Evolutionary conservation across 2,888 invertebrate species (phyloP).

Genomic region (Brenthis daphne): DNA sequence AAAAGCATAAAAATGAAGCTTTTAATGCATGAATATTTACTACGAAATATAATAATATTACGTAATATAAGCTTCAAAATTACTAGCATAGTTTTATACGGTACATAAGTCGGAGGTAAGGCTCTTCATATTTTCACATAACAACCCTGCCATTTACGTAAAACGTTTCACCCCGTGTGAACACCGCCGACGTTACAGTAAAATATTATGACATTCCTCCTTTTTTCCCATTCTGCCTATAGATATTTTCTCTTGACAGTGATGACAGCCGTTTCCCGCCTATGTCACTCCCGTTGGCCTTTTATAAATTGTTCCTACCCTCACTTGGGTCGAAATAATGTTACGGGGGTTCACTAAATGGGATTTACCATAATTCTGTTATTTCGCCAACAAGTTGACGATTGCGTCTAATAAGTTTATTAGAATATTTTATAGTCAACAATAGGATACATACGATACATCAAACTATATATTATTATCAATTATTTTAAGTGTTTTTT

Average conservation of each 20-base stretch:
- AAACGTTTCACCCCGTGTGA: slow-evolving; percentile 26
- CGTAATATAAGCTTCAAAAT: slow-evolving; percentile 8
- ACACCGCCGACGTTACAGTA: slow-evolving; percentile 49
- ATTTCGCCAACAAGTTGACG: slow-evolving; percentile 67
- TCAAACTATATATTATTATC: neutral
- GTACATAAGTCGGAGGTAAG: slow-evolving; percentile 6
- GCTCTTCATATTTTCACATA: slow-evolving; percentile 14
- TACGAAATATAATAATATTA: slow-evolving; percentile 2
- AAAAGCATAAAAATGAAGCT: neutral
- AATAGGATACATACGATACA: neutral
- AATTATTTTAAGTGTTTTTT: neutral
- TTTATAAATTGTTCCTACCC: slow-evolving; percentile 74
- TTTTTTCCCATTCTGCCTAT: slow-evolving; percentile 64
- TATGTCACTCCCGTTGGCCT: slow-evolving; percentile 68
- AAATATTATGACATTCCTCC: slow-evolving; percentile 71
- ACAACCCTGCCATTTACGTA: slow-evolving; percentile 16
- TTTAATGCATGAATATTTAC: neutral
- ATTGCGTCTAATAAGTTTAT: slow-evolving; percentile 31
- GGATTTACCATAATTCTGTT: slow-evolving; percentile 76
- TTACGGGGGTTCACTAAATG: slow-evolving; percentile 71
- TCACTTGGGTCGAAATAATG: slow-evolving; percentile 67
- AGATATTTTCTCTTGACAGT: slow-evolving; percentile 70
- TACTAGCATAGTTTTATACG: neutral
- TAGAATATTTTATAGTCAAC: slow-evolving; percentile 14
- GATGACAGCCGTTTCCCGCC: slow-evolving; percentile 78